Conservation (phyloP, 2,888 invertebrate genomes). For the Agapetus fuscipes region DNA sequence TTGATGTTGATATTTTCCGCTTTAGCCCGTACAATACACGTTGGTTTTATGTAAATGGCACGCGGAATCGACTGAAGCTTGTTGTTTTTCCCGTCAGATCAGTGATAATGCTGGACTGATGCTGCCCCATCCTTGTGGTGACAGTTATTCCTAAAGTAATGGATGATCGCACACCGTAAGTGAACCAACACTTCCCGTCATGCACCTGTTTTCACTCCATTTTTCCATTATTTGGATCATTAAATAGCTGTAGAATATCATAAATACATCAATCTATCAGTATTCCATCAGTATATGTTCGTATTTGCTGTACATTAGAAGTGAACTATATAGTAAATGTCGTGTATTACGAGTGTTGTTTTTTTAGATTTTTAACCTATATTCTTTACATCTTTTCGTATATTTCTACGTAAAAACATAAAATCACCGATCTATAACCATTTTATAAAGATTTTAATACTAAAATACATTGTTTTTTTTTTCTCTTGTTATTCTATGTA, state of each 20-base stretch:
- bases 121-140: constrained; percentile 17
- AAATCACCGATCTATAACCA: no score
- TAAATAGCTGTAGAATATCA: neutral
- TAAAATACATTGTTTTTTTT: no score
- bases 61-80: constrained; percentile 9
- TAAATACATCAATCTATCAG: neutral
- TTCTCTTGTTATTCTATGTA: no score
- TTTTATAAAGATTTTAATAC: no score
- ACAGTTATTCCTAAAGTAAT: constrained; percentile 19
- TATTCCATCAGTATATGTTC: no score
- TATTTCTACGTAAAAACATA: no score
- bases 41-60: constrained; percentile 1
- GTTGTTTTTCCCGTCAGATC: constrained; percentile 13
- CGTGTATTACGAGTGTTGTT: no score
- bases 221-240: neutral
- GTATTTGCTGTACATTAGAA: no score
- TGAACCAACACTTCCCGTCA: constrained; percentile 1
- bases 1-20: constrained; percentile 10
- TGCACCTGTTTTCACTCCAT: neutral
- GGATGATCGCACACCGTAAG: constrained; percentile 21
- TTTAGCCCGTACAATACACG: constrained; percentile 6
- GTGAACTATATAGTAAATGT: no score
- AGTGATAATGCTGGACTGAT: constrained; percentile 16
- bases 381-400: no score
- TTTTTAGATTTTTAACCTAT: no score